A percentile compares a stretch with the other conserved stretches of the same genome.
phyloP scores from a whole-genome alignment of 2,888 invertebrate species.

The Dynastes hyllus region DNA sequence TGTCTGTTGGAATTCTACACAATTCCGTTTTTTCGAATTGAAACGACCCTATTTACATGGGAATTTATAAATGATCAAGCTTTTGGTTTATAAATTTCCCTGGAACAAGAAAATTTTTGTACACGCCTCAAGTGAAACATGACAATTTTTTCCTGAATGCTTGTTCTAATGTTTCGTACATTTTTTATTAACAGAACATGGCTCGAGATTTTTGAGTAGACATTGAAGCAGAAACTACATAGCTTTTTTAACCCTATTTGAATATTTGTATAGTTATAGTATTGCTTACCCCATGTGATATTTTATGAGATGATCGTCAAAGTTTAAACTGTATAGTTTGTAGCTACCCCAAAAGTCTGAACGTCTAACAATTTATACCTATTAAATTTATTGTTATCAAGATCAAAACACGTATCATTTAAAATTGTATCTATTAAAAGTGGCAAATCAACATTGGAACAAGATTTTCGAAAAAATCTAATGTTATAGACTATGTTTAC shows the following conservation, averaged over 20 bases:
- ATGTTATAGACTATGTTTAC: not conserved
- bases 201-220: not conserved
- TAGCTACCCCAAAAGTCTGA: no score
- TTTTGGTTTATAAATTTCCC: slow-evolving; percentile 43
- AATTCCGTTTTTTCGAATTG: slow-evolving; percentile 60
- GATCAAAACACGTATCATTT: no score
- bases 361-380: no score
- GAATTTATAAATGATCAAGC: slow-evolving; percentile 33
- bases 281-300: no score
- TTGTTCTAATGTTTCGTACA: slow-evolving; percentile 40
- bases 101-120: slow-evolving; percentile 17
- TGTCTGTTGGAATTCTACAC: slow-evolving; percentile 70
- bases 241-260: not conserved
- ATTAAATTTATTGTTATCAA: no score
- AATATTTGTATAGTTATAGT: no score
- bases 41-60: slow-evolving; percentile 57
- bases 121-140: slow-evolving; percentile 16
- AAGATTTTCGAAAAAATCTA: slow-evolving; percentile 31
- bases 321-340: no score
- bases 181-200: not conserved
- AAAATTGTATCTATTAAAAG: no score
- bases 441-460: slow-evolving; percentile 26
- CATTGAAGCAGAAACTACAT: not conserved
- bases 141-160: slow-evolving; percentile 17
- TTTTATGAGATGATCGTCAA: no score